Percentiles rank a stretch among this genome's conserved stretches.
phyloP scores from a whole-genome alignment of 2,888 invertebrate genomes.

The Scaptomyza cyrtandrae region DNA sequence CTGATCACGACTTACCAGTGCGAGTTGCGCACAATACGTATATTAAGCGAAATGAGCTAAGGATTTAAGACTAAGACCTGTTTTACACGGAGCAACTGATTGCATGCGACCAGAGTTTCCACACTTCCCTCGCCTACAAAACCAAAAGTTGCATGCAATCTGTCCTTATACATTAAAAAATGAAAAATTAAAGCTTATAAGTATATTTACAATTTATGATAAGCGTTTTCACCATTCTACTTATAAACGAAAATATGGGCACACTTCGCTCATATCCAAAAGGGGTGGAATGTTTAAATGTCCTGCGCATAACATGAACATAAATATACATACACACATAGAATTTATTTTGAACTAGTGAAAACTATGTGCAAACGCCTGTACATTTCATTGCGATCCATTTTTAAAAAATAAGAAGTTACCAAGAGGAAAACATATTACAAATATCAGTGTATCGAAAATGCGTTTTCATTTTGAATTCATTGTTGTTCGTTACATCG shows the following conservation, averaged over 20 bases:
- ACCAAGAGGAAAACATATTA: background rate
- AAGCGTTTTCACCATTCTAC: too few relatives aligned
- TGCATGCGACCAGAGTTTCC: too few relatives aligned
- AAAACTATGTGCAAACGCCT: constrained; percentile 8
- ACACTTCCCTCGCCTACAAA: too few relatives aligned
- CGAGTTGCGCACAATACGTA: too few relatives aligned
- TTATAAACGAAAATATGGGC: constrained; percentile 1
- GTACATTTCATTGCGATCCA: background rate
- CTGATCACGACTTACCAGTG: too few relatives aligned
- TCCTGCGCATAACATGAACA: constrained; percentile 23
- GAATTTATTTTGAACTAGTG: constrained; percentile 12
- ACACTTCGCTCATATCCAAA: background rate
- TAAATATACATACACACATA: background rate
- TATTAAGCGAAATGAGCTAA: too few relatives aligned
- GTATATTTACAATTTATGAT: too few relatives aligned
- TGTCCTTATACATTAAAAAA: too few relatives aligned
- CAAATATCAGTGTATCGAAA: background rate
- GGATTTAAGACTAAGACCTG: too few relatives aligned
- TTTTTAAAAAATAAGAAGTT: background rate
- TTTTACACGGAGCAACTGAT: too few relatives aligned
- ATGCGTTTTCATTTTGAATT: constrained; percentile 11
- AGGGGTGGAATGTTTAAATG: constrained; percentile 14
- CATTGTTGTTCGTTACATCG: constrained; percentile 1
- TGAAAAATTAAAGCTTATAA: too few relatives aligned
- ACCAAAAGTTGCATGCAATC: too few relatives aligned